Conservation (phyloP, 2,113 vertebrate species). For the Porphyrio hochstetteri region DNA sequence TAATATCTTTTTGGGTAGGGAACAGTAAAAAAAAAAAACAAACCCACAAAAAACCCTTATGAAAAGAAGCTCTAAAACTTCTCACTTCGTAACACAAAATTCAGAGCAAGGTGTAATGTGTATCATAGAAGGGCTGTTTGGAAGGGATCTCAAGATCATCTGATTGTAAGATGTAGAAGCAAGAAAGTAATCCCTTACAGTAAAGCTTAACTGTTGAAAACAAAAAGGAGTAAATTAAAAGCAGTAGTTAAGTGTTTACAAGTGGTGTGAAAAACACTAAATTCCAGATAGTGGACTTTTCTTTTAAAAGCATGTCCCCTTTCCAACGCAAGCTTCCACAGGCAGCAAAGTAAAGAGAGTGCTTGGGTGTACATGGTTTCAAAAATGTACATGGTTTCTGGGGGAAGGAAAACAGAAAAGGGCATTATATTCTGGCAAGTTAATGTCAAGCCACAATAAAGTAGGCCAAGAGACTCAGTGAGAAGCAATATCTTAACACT, state of each 20-base stretch:
- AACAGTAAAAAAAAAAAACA: background rate
- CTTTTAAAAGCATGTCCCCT: background rate
- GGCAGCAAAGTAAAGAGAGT: background rate
- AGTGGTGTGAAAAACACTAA: background rate
- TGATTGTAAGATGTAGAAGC: background rate
- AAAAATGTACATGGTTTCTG: background rate
- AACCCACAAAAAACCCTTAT: background rate
- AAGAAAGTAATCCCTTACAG: background rate
- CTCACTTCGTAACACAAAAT: background rate
- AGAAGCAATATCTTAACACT: background rate
- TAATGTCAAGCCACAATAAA: background rate
- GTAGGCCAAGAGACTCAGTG: background rate
- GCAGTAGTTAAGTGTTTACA: background rate
- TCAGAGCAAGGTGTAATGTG: background rate
- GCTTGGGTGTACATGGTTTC: background rate
- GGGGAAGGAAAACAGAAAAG: background rate
- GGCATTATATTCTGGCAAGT: background rate
- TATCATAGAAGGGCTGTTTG: background rate
- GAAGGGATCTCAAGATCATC: background rate
- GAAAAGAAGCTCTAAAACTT: background rate
- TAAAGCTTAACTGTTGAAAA: background rate
- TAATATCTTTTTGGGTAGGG: background rate
- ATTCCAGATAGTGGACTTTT: background rate
- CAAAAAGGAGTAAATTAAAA: background rate
- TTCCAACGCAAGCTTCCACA: background rate